These are phyloP conservation scores for Scaptomyza tumidula DNA, from an alignment of 2,888 invertebrate genomes.

Conservation along the genomic window DNA sequence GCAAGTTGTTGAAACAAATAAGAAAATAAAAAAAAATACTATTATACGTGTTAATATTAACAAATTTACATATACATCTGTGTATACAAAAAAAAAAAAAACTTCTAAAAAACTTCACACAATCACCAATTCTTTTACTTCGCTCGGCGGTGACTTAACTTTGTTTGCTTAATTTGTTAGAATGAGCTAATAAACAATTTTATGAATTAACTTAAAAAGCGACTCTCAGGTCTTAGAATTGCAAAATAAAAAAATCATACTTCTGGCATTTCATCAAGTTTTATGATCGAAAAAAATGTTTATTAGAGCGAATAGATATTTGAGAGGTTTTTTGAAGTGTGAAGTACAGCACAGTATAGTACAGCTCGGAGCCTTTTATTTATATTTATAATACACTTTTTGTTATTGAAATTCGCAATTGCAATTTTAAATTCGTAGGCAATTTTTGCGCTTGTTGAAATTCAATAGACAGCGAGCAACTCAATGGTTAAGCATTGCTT, in stretches of 20 bases:
- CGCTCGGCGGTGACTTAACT: slow-evolving; percentile 17
- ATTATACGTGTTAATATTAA: slow-evolving; percentile 25
- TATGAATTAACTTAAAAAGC: slow-evolving; percentile 39
- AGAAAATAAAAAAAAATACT: not conserved
- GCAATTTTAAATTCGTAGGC: slow-evolving; percentile 44
- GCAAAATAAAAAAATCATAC: slow-evolving; percentile 7
- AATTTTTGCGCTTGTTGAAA: slow-evolving; percentile 69
- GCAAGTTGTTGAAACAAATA: slow-evolving; percentile 7
- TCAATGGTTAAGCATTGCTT: slow-evolving; percentile 1
- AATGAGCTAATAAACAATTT: slow-evolving; percentile 45
- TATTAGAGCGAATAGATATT: slow-evolving; percentile 22
- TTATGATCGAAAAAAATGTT: slow-evolving; percentile 28
- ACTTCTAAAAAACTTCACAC: slow-evolving; percentile 4
- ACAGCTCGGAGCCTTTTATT: slow-evolving; percentile 14
- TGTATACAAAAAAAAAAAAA: not conserved
- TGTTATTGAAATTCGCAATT: slow-evolving; percentile 58
- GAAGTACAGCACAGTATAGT: too few species aligned
- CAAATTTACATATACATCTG: slow-evolving; percentile 13
- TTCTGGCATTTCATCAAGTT: slow-evolving; percentile 22
- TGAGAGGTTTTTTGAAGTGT: slow-evolving; percentile 1
- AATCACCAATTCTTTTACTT: slow-evolving; percentile 21
- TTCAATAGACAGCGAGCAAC: slow-evolving; percentile 57
- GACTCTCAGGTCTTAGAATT: slow-evolving; percentile 36
- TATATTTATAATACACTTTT: slow-evolving; percentile 37
- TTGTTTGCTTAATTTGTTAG: slow-evolving; percentile 48